Percentiles rank a stretch among this genome's conserved stretches.
Conservation (phyloP, 2,888 invertebrate genomes). For the Colostygia pectinataria region DNA sequence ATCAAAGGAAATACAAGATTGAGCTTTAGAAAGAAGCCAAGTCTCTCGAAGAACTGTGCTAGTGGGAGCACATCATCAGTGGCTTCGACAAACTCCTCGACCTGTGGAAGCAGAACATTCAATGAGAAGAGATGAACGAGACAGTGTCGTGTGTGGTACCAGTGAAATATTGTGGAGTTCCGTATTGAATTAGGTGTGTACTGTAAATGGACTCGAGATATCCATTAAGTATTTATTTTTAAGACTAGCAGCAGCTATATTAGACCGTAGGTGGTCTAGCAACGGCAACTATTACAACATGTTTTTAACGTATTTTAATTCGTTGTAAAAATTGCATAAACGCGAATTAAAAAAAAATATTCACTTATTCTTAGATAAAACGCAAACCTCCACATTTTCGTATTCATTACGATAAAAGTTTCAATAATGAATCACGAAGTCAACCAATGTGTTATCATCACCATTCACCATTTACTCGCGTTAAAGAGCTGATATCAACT, state of each 20-base stretch:
- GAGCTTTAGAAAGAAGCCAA: constrained; percentile 65
- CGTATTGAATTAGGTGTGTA: constrained; percentile 62
- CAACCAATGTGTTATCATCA: constrained; percentile 4
- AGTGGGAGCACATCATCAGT: constrained; percentile 64
- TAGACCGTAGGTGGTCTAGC: too few species aligned
- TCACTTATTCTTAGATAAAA: too few species aligned
- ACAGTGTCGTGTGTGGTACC: constrained; percentile 54
- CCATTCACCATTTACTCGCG: constrained; percentile 1
- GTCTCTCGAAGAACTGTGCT: constrained; percentile 51
- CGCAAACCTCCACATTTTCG: too few species aligned
- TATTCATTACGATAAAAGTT: too few species aligned
- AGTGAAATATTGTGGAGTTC: constrained; percentile 54
- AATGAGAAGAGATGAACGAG: constrained; percentile 63
- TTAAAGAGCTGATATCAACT: neutral
- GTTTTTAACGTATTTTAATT: too few species aligned
- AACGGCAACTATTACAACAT: too few species aligned
- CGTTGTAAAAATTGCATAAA: too few species aligned
- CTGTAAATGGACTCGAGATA: constrained; percentile 16
- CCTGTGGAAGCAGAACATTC: constrained; percentile 41
- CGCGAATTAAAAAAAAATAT: too few species aligned
- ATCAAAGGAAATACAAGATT: constrained; percentile 73
- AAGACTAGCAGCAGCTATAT: too few species aligned
- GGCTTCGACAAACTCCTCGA: constrained; percentile 49
- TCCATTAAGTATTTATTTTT: too few species aligned
- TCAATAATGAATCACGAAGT: too few species aligned